Evolutionary conservation across 2,888 invertebrate genomes (phyloP), one percentile per base, ranked within the genome.

Genomic region (Polymixis lichenea): DNA sequence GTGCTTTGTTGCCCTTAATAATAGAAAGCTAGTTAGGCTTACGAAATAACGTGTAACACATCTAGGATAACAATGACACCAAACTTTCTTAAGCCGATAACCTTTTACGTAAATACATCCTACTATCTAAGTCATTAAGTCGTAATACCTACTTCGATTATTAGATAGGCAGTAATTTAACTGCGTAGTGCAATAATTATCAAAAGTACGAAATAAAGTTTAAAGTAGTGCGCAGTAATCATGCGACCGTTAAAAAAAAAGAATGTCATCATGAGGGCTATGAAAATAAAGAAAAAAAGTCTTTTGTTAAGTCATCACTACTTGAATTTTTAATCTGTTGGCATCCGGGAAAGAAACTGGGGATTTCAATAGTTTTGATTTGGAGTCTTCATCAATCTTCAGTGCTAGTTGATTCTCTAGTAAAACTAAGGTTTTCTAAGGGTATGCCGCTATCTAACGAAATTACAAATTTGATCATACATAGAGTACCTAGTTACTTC

Each of bases 51-150:
- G 22, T 6, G 25, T 49, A 53, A 46, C 25, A 38, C 11, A 25
- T 60, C 25, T 0, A 2, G 13, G 17, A 11, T 4, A 38, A 25
- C 11, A 46, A 60, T 61, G 46, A n/a, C 19, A 46, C 22, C 17
- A 22, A 73, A 38, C 60, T 17, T 53, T 51, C 25, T 7, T 38
- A 56, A 66, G 15, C n/a, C 51, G n/a, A 46, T 71, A 60, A 13
- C 51, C 0, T 46, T 53, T 72, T 55, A 80, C 81, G 73, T 72
- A 72, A 61, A 73, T 49, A 80, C 60, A 80, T 61, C 53, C 53
- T 17, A 25, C 15, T 58, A 58, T 67, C 56, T 17, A 49, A 25
- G 58, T 70, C 17, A 53, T 60, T 80, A 72, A 43, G 17, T 38
- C 51, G 6, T 51, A 17, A 60, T 46, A 53, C 43, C 43, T 46